phyloP scores from a whole-genome alignment of 2,797 vertebrate genomes.

The Choloepus didactylus region DNA sequence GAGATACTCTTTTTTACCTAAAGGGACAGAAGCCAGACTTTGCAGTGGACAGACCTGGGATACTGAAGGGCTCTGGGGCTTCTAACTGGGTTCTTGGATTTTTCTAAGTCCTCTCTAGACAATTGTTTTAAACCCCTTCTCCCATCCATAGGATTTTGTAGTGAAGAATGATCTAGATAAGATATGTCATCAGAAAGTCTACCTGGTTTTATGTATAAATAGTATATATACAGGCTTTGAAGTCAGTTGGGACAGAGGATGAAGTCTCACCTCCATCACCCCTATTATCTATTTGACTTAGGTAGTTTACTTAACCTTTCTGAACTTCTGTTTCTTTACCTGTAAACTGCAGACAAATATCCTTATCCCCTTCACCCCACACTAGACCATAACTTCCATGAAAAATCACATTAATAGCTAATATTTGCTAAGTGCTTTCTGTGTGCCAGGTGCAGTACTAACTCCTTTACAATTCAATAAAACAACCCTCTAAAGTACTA shows the following conservation, averaged over 20 bases:
- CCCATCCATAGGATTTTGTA: background rate
- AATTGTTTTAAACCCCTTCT: background rate
- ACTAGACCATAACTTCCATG: background rate
- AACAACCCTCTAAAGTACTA: background rate
- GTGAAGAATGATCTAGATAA: background rate
- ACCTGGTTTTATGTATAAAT: background rate
- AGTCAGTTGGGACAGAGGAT: background rate
- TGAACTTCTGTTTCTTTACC: constrained; percentile 43
- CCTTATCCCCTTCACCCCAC: background rate
- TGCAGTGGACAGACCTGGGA: background rate
- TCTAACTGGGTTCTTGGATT: background rate
- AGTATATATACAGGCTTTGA: background rate
- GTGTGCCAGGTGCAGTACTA: background rate
- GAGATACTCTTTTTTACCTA: background rate
- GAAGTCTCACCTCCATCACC: background rate
- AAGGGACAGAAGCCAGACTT: background rate
- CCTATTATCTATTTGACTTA: constrained; percentile 39
- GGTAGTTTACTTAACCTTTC: constrained; percentile 56
- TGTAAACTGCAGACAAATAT: constrained; percentile 12
- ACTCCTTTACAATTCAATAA: constrained; percentile 2
- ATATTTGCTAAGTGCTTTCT: background rate
- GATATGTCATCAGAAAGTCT: background rate
- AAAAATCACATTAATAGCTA: background rate
- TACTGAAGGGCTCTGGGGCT: background rate
- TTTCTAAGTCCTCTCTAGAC: background rate